These are phyloP conservation scores for Chirona hameri DNA, from an alignment of 2,888 invertebrate genomes.

Conservation along the genomic window DNA sequence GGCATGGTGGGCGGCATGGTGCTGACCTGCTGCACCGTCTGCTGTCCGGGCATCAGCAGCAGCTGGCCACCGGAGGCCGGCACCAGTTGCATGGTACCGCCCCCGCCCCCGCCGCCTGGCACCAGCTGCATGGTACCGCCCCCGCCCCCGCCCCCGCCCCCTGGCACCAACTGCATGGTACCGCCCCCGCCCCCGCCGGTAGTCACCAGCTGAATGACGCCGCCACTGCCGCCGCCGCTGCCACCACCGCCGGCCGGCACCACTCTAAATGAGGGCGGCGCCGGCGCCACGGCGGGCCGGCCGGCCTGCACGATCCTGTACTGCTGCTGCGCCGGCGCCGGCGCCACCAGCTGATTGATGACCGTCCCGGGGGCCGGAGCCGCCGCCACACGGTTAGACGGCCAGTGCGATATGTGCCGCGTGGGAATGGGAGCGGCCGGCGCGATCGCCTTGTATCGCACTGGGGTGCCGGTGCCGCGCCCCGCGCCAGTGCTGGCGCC, in stretches of 20 bases:
- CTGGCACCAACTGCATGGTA: neutral
- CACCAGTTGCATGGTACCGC: neutral
- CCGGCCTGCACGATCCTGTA: neutral
- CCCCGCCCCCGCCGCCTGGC: neutral
- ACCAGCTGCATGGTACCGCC: neutral
- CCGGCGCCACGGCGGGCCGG: neutral
- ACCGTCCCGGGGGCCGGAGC: neutral
- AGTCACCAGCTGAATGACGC: neutral
- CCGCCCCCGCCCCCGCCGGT: neutral
- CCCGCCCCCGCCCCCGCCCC: neutral
- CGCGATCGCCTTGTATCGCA: slow-evolving; percentile 2
- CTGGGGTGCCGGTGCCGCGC: neutral
- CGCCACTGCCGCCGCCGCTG: neutral
- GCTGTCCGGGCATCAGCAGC: neutral
- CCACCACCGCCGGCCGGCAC: neutral
- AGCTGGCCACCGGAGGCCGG: neutral
- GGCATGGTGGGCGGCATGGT: neutral
- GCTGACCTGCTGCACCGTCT: neutral
- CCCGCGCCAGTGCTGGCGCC: too few species aligned
- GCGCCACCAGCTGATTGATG: neutral
- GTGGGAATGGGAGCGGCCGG: neutral
- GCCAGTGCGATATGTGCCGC: neutral
- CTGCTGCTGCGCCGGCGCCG: neutral
- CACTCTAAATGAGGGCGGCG: neutral
- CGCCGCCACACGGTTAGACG: neutral